These are phyloP conservation scores for Pammene fasciana DNA, from an alignment of 2,888 invertebrate genomes.

Conservation along the genomic window DNA sequence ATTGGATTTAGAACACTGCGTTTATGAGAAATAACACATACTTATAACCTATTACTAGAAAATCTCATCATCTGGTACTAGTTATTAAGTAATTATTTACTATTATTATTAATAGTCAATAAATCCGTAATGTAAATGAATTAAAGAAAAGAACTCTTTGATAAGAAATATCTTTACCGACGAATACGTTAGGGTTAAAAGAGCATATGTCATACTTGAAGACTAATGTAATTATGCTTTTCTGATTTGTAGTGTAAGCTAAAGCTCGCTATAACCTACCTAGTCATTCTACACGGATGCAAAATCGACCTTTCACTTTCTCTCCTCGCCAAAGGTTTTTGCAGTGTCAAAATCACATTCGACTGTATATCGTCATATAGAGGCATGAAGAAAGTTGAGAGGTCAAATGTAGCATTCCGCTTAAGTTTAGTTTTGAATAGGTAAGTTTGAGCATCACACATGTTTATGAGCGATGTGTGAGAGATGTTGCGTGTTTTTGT, in stretches of 20 bases:
- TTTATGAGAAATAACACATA: too few species aligned
- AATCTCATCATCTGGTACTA: too few species aligned
- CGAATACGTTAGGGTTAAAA: neutral
- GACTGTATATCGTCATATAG: slow-evolving; percentile 10
- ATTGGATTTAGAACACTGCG: too few species aligned
- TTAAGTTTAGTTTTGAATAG: neutral
- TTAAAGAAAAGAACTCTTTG: too few species aligned
- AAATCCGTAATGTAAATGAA: too few species aligned
- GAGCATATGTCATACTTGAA: neutral
- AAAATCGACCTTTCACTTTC: slow-evolving; percentile 75
- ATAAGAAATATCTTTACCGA: neutral
- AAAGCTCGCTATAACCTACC: slow-evolving; percentile 1
- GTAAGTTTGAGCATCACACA: too few species aligned
- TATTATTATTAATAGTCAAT: too few species aligned
- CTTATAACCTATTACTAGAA: too few species aligned
- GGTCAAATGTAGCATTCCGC: neutral
- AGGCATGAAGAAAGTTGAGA: slow-evolving; percentile 24
- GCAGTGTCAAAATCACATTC: slow-evolving; percentile 48
- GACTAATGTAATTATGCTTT: too few species aligned
- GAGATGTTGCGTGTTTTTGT: neutral
- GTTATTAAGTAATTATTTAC: too few species aligned
- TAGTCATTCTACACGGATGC: slow-evolving; percentile 46
- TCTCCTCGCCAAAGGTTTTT: slow-evolving; percentile 49
- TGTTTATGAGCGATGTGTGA: too few species aligned
- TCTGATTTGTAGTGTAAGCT: neutral